These are phyloP conservation scores for Hyperoplus immaculatus DNA, from an alignment of 2,797 vertebrate genomes.

Conservation along the genomic window DNA sequence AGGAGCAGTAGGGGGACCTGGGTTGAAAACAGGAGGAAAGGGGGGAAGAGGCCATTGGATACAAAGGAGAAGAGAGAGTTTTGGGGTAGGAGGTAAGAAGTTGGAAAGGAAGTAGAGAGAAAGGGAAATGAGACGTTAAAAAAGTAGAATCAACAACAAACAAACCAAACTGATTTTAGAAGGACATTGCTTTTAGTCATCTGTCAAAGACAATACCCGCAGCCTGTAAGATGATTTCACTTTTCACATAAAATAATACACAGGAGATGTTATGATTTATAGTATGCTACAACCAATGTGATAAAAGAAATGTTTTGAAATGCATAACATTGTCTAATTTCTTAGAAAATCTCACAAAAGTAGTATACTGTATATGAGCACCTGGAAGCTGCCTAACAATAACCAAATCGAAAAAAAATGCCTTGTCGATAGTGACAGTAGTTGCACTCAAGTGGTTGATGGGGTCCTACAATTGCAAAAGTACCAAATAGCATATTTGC, in stretches of 20 bases:
- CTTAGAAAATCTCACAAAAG: neutral
- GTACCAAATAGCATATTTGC: too few relatives aligned
- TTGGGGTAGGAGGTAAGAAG: neutral
- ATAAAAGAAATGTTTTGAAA: neutral
- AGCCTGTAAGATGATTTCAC: neutral
- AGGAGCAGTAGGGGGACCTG: slow-evolving; percentile 95
- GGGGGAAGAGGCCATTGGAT: slow-evolving; percentile 10
- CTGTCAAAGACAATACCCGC: neutral
- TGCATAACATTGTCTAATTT: neutral
- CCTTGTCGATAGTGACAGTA: neutral
- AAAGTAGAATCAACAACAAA: neutral
- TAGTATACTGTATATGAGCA: neutral
- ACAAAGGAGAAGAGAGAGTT: neutral
- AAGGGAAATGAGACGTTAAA: neutral
- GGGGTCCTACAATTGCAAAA: neutral
- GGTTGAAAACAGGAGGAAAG: neutral
- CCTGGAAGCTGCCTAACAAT: neutral
- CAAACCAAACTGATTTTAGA: neutral
- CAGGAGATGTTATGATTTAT: neutral
- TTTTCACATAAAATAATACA: neutral
- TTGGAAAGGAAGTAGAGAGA: neutral
- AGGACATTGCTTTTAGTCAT: slow-evolving; percentile 11
- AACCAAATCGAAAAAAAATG: neutral
- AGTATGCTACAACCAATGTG: neutral
- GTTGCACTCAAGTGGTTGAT: neutral